Conservation (phyloP, 2,888 invertebrate genomes). For the Eupelmus urozonus region DNA sequence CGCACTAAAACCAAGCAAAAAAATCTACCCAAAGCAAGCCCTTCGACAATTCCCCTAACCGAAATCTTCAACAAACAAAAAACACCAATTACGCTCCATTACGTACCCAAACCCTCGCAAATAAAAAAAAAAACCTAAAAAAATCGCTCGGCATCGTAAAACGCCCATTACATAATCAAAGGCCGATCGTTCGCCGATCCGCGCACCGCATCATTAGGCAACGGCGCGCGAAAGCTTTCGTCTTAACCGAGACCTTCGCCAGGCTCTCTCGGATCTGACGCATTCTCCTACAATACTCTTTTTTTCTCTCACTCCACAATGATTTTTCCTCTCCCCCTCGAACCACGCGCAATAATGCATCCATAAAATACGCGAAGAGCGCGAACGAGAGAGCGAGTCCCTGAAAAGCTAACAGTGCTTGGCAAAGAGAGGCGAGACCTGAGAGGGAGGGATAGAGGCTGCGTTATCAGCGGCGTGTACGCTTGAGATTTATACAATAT, state of each 20-base stretch:
- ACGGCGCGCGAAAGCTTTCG: conserved; percentile 25
- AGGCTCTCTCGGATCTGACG: background rate
- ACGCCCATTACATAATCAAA: background rate
- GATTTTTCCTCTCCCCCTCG: background rate
- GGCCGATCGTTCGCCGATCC: background rate
- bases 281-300: conserved; percentile 6
- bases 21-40: too few relatives aligned
- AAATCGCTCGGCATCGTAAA: background rate
- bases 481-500: conserved; percentile 65
- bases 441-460: background rate
- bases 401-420: conserved; percentile 59
- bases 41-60: too few relatives aligned
- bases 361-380: conserved; percentile 1
- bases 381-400: conserved; percentile 23
- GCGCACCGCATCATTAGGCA: background rate
- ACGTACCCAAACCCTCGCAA: too few relatives aligned
- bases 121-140: too few relatives aligned
- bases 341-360: background rate
- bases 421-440: background rate
- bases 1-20: too few relatives aligned
- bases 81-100: too few relatives aligned
- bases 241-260: conserved; percentile 22
- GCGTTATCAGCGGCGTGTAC: conserved; percentile 56
- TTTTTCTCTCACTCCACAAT: background rate
- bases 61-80: too few relatives aligned